Evolutionary conservation across 2,888 invertebrate species (phyloP).

Genomic region (Tetragnatha montana): DNA sequence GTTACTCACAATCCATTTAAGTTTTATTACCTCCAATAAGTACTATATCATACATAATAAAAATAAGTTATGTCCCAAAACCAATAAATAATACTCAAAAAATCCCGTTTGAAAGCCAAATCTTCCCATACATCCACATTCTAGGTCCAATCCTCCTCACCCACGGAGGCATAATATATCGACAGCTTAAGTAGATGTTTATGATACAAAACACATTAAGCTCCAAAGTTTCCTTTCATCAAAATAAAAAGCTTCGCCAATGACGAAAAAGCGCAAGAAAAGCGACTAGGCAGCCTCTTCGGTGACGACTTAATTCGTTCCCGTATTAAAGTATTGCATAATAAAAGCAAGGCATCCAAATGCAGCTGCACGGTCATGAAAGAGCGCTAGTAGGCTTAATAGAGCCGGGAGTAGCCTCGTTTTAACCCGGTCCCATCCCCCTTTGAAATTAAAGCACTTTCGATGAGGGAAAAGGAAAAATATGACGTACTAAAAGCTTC

Average conservation of each 20-base stretch:
- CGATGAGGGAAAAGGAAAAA: conserved; percentile 31
- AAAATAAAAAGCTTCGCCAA: background rate
- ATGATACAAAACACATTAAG: background rate
- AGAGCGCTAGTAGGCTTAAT: background rate
- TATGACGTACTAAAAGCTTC: conserved; percentile 41
- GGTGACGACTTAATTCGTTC: background rate
- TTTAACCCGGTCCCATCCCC: conserved; percentile 21
- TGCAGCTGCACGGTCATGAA: background rate
- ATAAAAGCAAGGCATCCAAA: background rate
- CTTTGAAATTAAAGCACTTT: conserved; percentile 36
- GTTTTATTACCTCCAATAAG: no score
- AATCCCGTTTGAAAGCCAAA: no score
- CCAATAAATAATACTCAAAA: no score
- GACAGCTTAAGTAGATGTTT: background rate
- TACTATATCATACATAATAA: no score
- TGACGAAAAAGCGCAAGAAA: background rate
- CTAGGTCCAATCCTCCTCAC: no score
- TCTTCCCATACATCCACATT: no score
- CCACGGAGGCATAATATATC: background rate
- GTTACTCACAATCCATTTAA: no score
- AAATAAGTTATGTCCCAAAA: no score
- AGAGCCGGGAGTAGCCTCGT: background rate
- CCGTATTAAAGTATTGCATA: background rate
- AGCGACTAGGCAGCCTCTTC: background rate
- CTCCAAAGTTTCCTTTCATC: background rate